These are phyloP conservation scores for Mormyrus hasselquistii DNA, from an alignment of 2,797 vertebrate species.

Conservation along the genomic window DNA sequence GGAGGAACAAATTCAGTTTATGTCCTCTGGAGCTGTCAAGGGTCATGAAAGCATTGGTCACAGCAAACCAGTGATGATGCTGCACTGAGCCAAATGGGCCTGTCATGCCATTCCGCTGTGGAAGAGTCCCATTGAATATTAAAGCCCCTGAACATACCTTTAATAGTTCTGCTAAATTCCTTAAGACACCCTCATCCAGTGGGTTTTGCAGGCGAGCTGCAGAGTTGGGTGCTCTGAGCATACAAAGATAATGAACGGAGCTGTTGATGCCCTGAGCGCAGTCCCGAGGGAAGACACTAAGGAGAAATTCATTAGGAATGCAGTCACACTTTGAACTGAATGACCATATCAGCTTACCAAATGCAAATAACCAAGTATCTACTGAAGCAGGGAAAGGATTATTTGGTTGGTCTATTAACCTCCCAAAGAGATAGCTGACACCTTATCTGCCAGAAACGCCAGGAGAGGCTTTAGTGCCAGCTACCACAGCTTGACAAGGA, in stretches of 20 bases:
- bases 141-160: constrained; percentile 10
- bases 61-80: not conserved
- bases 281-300: constrained; percentile 28
- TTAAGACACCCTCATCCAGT: not conserved
- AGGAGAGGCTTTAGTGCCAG: constrained; percentile 43
- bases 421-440: constrained; percentile 52
- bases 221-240: constrained; percentile 13
- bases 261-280: constrained; percentile 17
- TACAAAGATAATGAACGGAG: constrained; percentile 20
- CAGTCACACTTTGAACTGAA: constrained; percentile 47
- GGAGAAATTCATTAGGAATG: constrained; percentile 52
- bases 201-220: not conserved
- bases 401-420: constrained; percentile 52
- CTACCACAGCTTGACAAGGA: constrained; percentile 45
- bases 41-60: constrained; percentile 20
- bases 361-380: constrained; percentile 53
- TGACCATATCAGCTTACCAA: constrained; percentile 55
- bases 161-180: constrained; percentile 11
- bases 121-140: constrained; percentile 20
- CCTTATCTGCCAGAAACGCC: constrained; percentile 48
- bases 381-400: constrained; percentile 46
- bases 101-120: constrained; percentile 37
- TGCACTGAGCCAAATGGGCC: constrained; percentile 28
- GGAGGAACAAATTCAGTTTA: constrained; percentile 36
- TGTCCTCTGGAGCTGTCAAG: constrained; percentile 38